A percentile compares a stretch with the other conserved stretches of the same genome.
These are phyloP conservation scores for Scaptodrosophila lebanonensis DNA, from an alignment of 1,140 invertebrate genomes.

Conservation along the genomic window DNA sequence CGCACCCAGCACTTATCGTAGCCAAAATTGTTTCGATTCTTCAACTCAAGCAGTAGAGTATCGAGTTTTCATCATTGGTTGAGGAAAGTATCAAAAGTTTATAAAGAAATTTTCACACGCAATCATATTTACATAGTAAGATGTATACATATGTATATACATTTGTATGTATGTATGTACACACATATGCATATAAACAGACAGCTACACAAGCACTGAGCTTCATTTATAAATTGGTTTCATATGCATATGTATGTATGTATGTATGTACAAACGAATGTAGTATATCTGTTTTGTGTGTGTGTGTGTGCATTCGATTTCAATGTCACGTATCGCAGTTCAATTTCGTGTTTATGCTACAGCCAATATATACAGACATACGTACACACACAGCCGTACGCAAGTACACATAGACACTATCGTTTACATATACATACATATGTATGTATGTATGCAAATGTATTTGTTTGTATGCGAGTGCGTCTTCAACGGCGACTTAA, in stretches of 20 bases:
- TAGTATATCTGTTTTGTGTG: too few relatives aligned
- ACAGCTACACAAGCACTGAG: constrained; percentile 1
- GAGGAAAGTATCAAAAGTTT: constrained; percentile 8
- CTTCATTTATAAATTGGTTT: not conserved
- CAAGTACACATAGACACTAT: not conserved
- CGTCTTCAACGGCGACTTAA: constrained; percentile 68
- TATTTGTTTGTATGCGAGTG: constrained; percentile 6
- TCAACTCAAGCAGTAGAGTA: too few relatives aligned
- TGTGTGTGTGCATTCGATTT: constrained; percentile 40
- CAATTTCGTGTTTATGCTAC: constrained; percentile 33
- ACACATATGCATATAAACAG: not conserved
- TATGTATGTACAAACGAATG: not conserved
- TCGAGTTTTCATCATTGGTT: not conserved
- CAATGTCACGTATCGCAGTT: constrained; percentile 43
- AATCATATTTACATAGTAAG: not conserved
- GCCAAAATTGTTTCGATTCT: too few relatives aligned
- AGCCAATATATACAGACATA: not conserved
- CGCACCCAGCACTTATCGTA: too few relatives aligned
- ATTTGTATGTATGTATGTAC: constrained; percentile 3
- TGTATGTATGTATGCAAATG: not conserved
- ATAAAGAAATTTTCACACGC: not conserved
- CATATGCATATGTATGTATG: not conserved
- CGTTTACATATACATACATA: constrained; percentile 11
- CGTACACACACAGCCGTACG: not conserved
- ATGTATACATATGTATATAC: constrained; percentile 16